A percentile compares a stretch with the other conserved stretches of the same genome.
These are phyloP conservation scores for Anastrepha obliqua DNA, from an alignment of 1,140 invertebrate genomes.

Conservation along the genomic window DNA sequence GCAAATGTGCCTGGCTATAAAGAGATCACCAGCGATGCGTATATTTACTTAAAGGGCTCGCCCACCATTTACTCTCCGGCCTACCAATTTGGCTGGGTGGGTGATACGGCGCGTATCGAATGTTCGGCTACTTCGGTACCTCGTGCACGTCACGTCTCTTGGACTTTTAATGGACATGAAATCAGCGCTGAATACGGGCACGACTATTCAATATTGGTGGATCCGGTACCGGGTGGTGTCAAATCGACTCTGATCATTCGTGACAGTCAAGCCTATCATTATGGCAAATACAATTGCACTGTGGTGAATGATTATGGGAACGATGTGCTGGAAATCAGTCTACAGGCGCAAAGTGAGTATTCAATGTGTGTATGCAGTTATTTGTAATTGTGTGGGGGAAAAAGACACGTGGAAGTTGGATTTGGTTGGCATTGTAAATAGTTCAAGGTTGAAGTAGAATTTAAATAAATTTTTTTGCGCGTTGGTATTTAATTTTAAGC, in stretches of 20 bases:
- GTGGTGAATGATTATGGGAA: conserved; percentile 93
- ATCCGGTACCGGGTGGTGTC: conserved; percentile 78
- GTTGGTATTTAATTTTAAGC: too few relatives aligned
- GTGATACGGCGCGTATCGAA: conserved; percentile 88
- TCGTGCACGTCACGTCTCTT: conserved; percentile 86
- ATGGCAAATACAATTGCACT: conserved; percentile 95
- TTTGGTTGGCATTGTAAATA: neutral
- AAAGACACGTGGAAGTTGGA: neutral
- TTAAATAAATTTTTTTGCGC: too few relatives aligned
- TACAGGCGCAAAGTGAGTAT: conserved; percentile 90
- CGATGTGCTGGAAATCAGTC: conserved; percentile 87
- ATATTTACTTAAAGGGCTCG: conserved; percentile 89
- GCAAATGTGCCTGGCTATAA: conserved; percentile 89
- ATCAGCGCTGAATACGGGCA: conserved; percentile 80
- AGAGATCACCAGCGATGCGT: conserved; percentile 88
- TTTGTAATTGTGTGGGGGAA: neutral
- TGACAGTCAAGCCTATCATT: conserved; percentile 88
- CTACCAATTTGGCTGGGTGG: conserved; percentile 86
- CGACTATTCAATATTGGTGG: conserved; percentile 82
- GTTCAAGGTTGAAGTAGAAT: neutral
- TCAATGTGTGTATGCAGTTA: neutral
- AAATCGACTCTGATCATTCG: conserved; percentile 90
- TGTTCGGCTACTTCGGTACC: conserved; percentile 92
- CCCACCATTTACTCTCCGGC: conserved; percentile 87
- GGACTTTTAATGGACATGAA: conserved; percentile 89